Base-by-base conservation (phyloP, 2,113 vertebrate genomes). In the Brachyistius frenatus region DNA sequence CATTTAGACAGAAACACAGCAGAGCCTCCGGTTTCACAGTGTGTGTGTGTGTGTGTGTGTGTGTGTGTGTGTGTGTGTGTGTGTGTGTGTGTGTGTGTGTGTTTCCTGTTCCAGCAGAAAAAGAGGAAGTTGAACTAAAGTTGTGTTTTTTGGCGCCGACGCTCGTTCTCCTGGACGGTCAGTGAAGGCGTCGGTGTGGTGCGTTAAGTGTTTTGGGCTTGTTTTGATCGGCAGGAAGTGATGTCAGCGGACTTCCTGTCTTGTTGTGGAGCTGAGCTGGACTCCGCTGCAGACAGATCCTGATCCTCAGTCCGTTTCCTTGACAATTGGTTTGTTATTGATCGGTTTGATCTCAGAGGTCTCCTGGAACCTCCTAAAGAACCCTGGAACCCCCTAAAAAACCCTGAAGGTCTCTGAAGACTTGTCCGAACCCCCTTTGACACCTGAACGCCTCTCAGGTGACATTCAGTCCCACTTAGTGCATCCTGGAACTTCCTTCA, bases 91-190 rank as follows among this genome's bases (percentile, higher is more conserved):
- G 46, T 62, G 41, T 46, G 46, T 57, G 33, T 64, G 14, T 30
- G 36, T 73, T 79, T 87, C 80, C 83, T 87, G 78, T 60, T 44
- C 11, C 39, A 44, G 49, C 11, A 66, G 13, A 73, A 71, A 87
- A 46, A 57, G 77, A 23, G 23, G 23, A 23, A 23, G 23, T 23
- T 23, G 89, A 87, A 78, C 41, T 13, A 7, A 5, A 5, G 65
- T 72, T 65, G 23, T 58, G 16, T 33, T 67, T 55, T 23, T 33
- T 57, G n/a, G 3, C 65, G 36, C 37, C 16, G 4, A 30, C 2
- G 0, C 31, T 74, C 0, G 14, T 61, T 75, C 23, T 68, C 66
- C 73, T 62, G 4, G 55, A 30, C 1, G 1, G 60, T 73, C 72
- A 52, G 31, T 55, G 55, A 84, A 84, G 44, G 30, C 5, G 16